These are phyloP conservation scores for Celastrina argiolus DNA, from an alignment of 2,888 invertebrate genomes.

Conservation along the genomic window DNA sequence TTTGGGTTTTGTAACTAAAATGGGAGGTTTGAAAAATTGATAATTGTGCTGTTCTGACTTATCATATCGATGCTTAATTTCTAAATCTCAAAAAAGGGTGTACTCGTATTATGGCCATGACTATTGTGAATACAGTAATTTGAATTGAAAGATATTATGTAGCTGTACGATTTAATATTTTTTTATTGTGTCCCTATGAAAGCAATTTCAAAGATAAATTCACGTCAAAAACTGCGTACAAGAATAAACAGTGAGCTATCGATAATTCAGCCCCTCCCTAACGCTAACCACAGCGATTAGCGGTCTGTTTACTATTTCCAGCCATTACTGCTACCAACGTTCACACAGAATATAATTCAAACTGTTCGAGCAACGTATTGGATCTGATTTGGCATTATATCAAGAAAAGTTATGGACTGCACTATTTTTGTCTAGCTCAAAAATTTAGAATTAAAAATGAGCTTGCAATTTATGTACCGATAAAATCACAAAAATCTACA, in stretches of 20 bases:
- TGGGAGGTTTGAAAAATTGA: no score
- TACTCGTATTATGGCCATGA: no score
- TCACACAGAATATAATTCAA: constrained; percentile 23
- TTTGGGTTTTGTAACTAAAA: background rate
- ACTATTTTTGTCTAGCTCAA: background rate
- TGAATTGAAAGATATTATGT: no score
- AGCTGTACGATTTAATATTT: no score
- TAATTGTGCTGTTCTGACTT: background rate
- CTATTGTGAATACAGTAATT: no score
- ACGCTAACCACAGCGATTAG: constrained; percentile 56
- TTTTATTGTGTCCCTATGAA: no score
- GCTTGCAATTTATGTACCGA: background rate
- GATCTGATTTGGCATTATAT: background rate
- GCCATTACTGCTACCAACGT: constrained; percentile 37
- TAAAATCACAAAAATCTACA: background rate
- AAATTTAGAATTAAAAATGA: background rate
- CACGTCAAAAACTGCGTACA: background rate
- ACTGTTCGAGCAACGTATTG: background rate
- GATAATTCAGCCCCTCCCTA: constrained; percentile 40
- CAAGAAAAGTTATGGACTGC: background rate
- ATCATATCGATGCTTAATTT: background rate
- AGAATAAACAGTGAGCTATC: constrained; percentile 26
- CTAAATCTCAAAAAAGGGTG: background rate
- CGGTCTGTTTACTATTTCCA: constrained; percentile 57
- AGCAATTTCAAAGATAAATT: no score